Percentiles rank a stretch among this genome's conserved stretches.
Evolutionary conservation across 2,797 vertebrate genomes (phyloP).

Genomic region (Protosalanx chinensis): DNA sequence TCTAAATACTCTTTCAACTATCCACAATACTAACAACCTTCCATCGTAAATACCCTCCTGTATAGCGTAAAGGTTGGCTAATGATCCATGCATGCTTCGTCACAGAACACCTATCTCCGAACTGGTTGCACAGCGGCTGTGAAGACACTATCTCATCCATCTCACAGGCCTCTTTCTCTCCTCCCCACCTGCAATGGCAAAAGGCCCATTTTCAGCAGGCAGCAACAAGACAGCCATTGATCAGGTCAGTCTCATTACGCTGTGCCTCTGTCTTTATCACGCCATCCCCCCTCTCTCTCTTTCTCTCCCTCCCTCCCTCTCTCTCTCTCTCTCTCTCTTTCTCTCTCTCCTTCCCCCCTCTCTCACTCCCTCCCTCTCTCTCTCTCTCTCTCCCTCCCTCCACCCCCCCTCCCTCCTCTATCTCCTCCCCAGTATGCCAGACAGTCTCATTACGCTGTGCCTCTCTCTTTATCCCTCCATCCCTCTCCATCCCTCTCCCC

Average conservation of each 20-base stretch:
- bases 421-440: slow-evolving; percentile 60
- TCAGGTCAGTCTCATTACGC: slow-evolving; percentile 76
- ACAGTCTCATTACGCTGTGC: slow-evolving; percentile 74
- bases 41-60: slow-evolving; percentile 7
- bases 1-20: slow-evolving; percentile 17
- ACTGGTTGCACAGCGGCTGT: slow-evolving; percentile 57
- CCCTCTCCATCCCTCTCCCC: slow-evolving; percentile 15
- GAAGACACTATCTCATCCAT: slow-evolving; percentile 16
- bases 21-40: slow-evolving; percentile 47
- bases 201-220: slow-evolving; percentile 59
- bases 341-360: too few species aligned
- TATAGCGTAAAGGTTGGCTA: slow-evolving; percentile 46
- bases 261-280: slow-evolving; percentile 57
- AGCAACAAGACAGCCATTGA: slow-evolving; percentile 77
- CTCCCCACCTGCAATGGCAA: slow-evolving; percentile 65
- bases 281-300: too few species aligned
- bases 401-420: slow-evolving; percentile 38
- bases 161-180: slow-evolving; percentile 29
- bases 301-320: too few species aligned
- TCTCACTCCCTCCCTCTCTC: too few species aligned
- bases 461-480: slow-evolving; percentile 58
- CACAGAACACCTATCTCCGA: slow-evolving; percentile 35
- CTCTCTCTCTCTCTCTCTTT: too few species aligned
- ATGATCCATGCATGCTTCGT: slow-evolving; percentile 49
- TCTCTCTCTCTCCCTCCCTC: slow-evolving; percentile 34